Evolutionary conservation across 2,888 invertebrate genomes (phyloP).

Genomic region (Xanthia icteritia): DNA sequence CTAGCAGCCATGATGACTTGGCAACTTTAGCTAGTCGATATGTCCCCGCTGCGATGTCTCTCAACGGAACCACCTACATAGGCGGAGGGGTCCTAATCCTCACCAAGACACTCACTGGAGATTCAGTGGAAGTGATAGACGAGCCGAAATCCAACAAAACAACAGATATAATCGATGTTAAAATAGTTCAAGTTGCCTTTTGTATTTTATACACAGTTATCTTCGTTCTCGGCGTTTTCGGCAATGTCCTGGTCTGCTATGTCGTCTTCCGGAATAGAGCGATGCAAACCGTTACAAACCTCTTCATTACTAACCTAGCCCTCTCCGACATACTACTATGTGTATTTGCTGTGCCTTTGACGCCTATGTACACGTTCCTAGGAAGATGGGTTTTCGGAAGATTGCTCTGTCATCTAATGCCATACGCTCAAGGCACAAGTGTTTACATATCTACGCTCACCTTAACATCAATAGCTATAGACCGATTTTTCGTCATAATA

Average conservation of each 20-base stretch:
- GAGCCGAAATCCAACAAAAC: constrained; percentile 85
- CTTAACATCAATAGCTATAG: constrained; percentile 97
- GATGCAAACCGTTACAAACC: constrained; percentile 98
- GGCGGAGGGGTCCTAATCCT: constrained; percentile 83
- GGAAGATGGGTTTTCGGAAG: constrained; percentile 96
- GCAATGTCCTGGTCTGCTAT: constrained; percentile 95
- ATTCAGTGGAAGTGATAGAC: constrained; percentile 84
- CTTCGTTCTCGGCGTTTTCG: constrained; percentile 95
- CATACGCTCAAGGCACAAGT: constrained; percentile 96
- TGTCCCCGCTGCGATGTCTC: constrained; percentile 81
- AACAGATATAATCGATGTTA: constrained; percentile 91
- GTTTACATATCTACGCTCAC: constrained; percentile 97
- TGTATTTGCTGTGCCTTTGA: constrained; percentile 96
- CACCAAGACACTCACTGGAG: constrained; percentile 85
- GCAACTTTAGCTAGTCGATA: constrained; percentile 72
- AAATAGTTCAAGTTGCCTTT: constrained; percentile 93
- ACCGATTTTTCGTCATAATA: constrained; percentile 97
- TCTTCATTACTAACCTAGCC: constrained; percentile 97
- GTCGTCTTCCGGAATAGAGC: constrained; percentile 95
- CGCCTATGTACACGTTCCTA: constrained; percentile 96
- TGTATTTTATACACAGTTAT: constrained; percentile 94
- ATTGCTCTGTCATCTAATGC: constrained; percentile 95
- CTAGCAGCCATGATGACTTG: constrained; percentile 71
- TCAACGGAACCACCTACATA: constrained; percentile 79
- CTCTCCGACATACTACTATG: constrained; percentile 96